Base-by-base conservation (phyloP, 2,888 invertebrate species). In the Drosophila parthenogenetica region DNA sequence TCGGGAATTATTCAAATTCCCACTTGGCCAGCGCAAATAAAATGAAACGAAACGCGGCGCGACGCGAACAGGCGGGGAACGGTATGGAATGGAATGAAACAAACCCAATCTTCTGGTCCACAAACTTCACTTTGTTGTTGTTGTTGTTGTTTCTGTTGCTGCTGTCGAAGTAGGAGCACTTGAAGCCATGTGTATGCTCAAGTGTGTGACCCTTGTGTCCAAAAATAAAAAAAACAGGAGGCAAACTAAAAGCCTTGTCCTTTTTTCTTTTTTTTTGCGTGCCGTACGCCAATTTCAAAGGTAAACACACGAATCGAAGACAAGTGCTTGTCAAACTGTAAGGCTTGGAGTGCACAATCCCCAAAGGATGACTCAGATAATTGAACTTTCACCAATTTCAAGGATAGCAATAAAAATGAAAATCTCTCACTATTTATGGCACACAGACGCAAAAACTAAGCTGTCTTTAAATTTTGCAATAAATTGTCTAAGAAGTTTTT, bases 1-100 rank as follows among this genome's bases (percentile, higher is more conserved):
- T 69, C 57, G 74, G 77, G 76, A 83, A 80, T 81, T 86, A 85
- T 82, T 84, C 73, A 84, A 86, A 89, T 81, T 86, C 77, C 79
- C 82, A 81, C 78, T 83, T 79, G 82, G 77, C 73, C 78, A 57
- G 71, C 59, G 70, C 71, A 80, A 81, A 63, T 76, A 75, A 75
- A 49, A 35, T 35, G 32, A 49, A 77, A 70, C 70, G 69, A 57
- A 62, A 69, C 46, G 64, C 40, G 43, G 29, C 8, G 29, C 29
- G 29, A 29, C 22, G 22, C 5, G 5, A 22, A 22, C 5, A 5
- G 2, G 29, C 8, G 8, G 29, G 29, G 8, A 29, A 29, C 29
- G 29, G 29, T 29, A 29, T 29, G 29, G 29, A 8, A 29, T 29
- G 29, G 29, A 29, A 29, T 8, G 42, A 19, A 71, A 55, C 68